Base-by-base conservation (phyloP, 2,888 invertebrate genomes). In the Pheosia tremula region DNA sequence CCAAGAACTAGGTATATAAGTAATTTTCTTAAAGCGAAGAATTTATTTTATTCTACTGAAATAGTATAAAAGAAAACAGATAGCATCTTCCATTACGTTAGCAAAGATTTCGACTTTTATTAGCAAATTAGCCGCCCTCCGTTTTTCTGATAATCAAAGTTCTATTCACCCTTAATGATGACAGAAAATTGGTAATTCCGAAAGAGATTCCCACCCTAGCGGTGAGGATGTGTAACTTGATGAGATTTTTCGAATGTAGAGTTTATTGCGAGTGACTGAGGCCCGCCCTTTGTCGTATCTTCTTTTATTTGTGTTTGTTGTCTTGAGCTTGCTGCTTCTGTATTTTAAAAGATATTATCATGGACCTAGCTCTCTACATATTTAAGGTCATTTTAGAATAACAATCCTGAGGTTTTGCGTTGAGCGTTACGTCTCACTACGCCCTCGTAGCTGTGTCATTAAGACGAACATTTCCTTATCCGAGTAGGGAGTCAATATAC, bases 231-330 rank as follows among this genome's bases (percentile, higher is more conserved):
- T 75, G 77, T 76, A 75, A 74, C 77, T 78, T 80, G 79, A 77
- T 79, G 76, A 80, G 78, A 75, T 76, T 78, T 82, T 73, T 69
- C 71, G 71, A 71, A 70, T 74, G 71, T 79, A 80, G 74, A 68
- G 57, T 59, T 53, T 69, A 68, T 24, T 24, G 24, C 24, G 24
- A 66, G 69, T 70, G 68, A 67, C 62, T 66, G 68, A 75, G 69
- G 69, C 63, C 61, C 69, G 66, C 71, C 72, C 74, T 71, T 69
- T 73, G 66, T 71, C 61, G 61, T 61, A 49, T 63, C 66, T 72
- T 73, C 74, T 77, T 77, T 75, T 75, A 76, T 77, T 77, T 73
- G 70, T 73, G 71, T 66, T 61, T 58, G 60, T 76, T 70, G 71
- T 71, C 63, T 66, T 67, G 67, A 64, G 59, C 57, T 63, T 38